Conservation (phyloP, 2,888 invertebrate species). For the Lamellibrachia columna region DNA sequence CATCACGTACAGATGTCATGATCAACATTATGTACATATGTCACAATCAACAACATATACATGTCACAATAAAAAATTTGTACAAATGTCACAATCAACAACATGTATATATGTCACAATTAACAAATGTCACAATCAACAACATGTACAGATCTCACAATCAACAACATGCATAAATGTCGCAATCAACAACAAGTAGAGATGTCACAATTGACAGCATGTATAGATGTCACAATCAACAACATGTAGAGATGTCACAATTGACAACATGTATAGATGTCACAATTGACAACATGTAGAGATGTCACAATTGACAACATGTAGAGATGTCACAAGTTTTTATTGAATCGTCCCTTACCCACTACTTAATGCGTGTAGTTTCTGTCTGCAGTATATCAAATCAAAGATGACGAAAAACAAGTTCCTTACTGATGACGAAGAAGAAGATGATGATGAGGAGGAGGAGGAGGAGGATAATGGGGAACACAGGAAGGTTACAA, state of each 20-base stretch:
- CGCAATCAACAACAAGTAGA: too few relatives aligned
- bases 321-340: not conserved
- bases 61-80: too few relatives aligned
- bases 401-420: not conserved
- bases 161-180: not conserved
- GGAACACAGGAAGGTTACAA: not conserved
- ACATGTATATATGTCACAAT: too few relatives aligned
- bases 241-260: too few relatives aligned
- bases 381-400: not conserved
- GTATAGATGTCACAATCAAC: too few relatives aligned
- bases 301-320: not conserved
- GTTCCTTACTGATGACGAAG: not conserved
- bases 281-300: not conserved
- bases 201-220: too few relatives aligned
- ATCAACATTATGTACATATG: not conserved
- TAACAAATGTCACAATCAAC: not conserved
- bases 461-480: not conserved
- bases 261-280: too few relatives aligned
- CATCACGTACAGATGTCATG: too few relatives aligned
- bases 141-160: not conserved
- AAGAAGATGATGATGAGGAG: not conserved
- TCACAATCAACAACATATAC: not conserved
- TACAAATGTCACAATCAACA: too few relatives aligned
- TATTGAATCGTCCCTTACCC: not conserved
- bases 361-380: not conserved